A percentile compares a stretch with the other conserved stretches of the same genome.
Evolutionary conservation across 2,888 invertebrate species (phyloP).

Genomic region (Latrodectus hesperus): DNA sequence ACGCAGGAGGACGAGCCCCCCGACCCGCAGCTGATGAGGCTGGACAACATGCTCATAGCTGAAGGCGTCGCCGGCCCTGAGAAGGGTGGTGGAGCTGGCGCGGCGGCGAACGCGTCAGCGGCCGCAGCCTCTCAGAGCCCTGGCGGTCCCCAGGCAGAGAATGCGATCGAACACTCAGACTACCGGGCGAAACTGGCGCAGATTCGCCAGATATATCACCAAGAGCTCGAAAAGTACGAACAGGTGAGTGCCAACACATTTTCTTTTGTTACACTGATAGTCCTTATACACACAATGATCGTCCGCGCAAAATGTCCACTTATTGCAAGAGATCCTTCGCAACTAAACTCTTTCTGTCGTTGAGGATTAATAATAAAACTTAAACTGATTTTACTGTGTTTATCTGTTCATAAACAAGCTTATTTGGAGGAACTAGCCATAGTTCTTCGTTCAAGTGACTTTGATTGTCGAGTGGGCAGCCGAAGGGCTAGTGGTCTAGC

Average conservation of each 20-base stretch:
- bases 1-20: slow-evolving; percentile 98
- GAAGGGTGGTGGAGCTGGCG: slow-evolving; percentile 82
- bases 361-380: no score
- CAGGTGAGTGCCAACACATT: slow-evolving; percentile 79
- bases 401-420: no score
- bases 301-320: no score
- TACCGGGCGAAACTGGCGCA: slow-evolving; percentile 99
- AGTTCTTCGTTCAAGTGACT: no score
- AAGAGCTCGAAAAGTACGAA: slow-evolving; percentile 99
- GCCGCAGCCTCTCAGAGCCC: slow-evolving; percentile 73
- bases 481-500: no score
- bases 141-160: slow-evolving; percentile 81
- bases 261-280: no score
- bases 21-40: slow-evolving; percentile 97
- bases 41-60: slow-evolving; percentile 98
- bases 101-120: slow-evolving; percentile 80
- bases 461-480: no score
- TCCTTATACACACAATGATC: no score
- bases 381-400: no score
- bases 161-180: slow-evolving; percentile 99
- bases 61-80: slow-evolving; percentile 98
- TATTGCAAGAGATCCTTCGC: no score
- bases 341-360: no score
- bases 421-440: no score
- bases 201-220: slow-evolving; percentile 98